Evolutionary conservation across 2,797 vertebrate species (phyloP), one percentile per base, ranked within the genome.

Genomic region (Enteromius treurensis): DNA sequence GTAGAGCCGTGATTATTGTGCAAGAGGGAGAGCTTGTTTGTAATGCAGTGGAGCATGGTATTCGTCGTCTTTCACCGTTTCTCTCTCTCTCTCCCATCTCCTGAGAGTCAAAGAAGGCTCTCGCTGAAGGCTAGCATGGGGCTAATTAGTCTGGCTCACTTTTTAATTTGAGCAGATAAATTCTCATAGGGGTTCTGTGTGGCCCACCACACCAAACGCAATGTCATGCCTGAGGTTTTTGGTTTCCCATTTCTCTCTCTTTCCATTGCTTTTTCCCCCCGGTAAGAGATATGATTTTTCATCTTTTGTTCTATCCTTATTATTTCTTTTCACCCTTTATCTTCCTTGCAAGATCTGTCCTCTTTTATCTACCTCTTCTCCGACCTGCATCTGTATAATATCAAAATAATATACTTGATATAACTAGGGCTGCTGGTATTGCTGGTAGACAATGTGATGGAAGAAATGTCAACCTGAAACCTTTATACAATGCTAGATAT

Each of bases 151-250:
- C 68, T 67, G 83, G 78, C 49, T 81, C 74, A 45, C 75, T 47
- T 85, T 81, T 85, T 88, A 81, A 85, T 75, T 81, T 81, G 64
- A 29, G 53, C 80, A 78, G 68, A 85, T 76, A 78, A 58, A 75
- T 34, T 85, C 69, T 82, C 70, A 77, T 75, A 40, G 77, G 77
- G 78, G 71, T 64, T 86, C 73, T 69, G n/a, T 64, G 82, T 83
- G 80, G 70, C 74, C 77, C 75, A 84, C 58, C 58, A 75, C 79
- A 78, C 68, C 68, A 75, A 64, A 67, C 67, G 77, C 42, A 62
- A 73, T 62, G 51, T 47, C 65, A 79, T 67, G 70, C 53, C 81
- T 71, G 67, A 83, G 80, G 68, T 70, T 78, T 64, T 55, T 17
- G 29, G 23, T 64, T 77, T 64, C 34, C 65, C 34, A 42, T 76